Evolutionary conservation across 2,113 vertebrate genomes (phyloP), one percentile per base, ranked within the genome.

Genomic region (Percopsis transmontana): DNA sequence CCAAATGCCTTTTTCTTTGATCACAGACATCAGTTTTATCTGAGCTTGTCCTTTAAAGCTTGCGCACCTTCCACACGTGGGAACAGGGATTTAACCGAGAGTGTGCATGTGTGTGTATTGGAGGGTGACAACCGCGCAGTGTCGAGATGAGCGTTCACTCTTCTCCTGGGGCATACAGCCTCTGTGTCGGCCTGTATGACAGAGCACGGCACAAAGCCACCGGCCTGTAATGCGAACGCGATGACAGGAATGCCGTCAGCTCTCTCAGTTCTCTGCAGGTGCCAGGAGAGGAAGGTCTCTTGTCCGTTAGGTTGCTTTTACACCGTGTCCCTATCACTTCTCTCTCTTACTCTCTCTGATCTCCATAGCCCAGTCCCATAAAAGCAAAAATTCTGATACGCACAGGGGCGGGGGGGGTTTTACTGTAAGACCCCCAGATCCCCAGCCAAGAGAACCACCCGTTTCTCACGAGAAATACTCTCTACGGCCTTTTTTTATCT

Each of bases 141-240:
- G 47, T 2, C 2, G 47, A 7, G 18, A 48, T 48, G 47, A n/a
- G 18, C 8, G 27, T n/a, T n/a, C n/a, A n/a, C n/a, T n/a, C n/a
- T 3, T 14, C 4, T 45, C 16, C 3, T 11, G 42, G 16, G 16
- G 16, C 42, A 45, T 45, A 14, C 3, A 48, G 18, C 27, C 27
- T 33, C 7, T 3, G 27, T 6, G 27, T 33, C 27, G 7, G 27
- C 7, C 14, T 2, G 45, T 48, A n/a, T 9, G 27, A 33, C 27
- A 33, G 5, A 33, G 5, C 0, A 7, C 27, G 27, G 27, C 27
- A 33, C 5, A 4, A 33, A 33, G 27, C 27, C 5, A 6, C 76
- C 69, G 80, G 70, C 45, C 69, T 40, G 62, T 89, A 89, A 91
- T 90, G 76, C 3, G 69, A 79, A 85, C 24, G 74, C 54, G 87